Evolutionary conservation across 2,113 vertebrate genomes (phyloP).

Genomic region (Reinhardtius hippoglossoides): DNA sequence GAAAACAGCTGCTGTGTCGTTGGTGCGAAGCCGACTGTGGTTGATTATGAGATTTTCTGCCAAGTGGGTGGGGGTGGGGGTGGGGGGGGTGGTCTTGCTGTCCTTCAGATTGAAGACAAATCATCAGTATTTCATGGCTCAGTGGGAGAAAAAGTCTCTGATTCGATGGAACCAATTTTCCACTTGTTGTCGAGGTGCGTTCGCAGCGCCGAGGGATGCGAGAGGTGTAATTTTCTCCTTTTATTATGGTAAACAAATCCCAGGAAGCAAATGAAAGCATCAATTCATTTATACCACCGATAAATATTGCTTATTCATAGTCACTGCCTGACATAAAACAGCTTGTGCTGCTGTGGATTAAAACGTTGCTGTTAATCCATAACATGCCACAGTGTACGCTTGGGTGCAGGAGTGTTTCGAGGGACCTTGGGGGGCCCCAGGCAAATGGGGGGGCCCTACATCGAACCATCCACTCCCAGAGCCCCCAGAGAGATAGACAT

Average conservation of each 20-base stretch:
- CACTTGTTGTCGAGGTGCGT: background rate
- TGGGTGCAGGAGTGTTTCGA: too few relatives aligned
- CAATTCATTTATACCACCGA: background rate
- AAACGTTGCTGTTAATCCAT: background rate
- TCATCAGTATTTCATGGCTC: conserved; percentile 27
- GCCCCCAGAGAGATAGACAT: too few relatives aligned
- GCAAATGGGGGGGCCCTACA: too few relatives aligned
- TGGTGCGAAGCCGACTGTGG: conserved; percentile 12
- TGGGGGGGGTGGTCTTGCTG: background rate
- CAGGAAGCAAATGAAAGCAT: background rate
- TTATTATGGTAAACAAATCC: background rate
- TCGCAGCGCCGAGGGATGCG: background rate
- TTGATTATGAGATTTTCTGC: conserved; percentile 37
- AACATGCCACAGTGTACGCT: background rate
- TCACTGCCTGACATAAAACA: background rate
- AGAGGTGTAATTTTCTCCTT: background rate
- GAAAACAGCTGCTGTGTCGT: conserved; percentile 36
- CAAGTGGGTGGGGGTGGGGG: background rate
- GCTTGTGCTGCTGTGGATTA: background rate
- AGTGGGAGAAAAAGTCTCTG: conserved; percentile 22
- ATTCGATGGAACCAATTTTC: conserved; percentile 3
- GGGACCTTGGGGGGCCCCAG: too few relatives aligned
- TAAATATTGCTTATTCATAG: too few relatives aligned
- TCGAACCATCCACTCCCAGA: too few relatives aligned
- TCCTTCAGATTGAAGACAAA: conserved; percentile 34